Evolutionary conservation across 2,888 invertebrate genomes (phyloP).

Genomic region (Periphyllus acericola): DNA sequence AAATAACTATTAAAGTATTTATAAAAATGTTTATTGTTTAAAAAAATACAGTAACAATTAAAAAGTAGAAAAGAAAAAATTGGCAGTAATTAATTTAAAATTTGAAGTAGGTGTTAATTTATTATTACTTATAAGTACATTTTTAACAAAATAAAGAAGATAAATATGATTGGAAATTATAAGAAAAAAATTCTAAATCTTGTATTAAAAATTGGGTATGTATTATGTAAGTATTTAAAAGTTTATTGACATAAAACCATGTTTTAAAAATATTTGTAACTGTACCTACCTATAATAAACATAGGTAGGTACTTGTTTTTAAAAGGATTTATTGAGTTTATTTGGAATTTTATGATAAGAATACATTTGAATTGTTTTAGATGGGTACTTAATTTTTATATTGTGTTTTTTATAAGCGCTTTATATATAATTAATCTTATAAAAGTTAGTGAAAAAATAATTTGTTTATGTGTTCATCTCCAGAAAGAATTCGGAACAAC

Average conservation of each 20-base stretch:
- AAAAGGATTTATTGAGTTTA: not conserved
- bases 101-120: too few species aligned
- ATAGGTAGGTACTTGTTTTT: not conserved
- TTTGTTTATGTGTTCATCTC: constrained; percentile 18
- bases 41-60: too few species aligned
- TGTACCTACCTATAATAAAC: not conserved
- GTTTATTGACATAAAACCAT: not conserved
- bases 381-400: not conserved
- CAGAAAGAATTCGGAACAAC: constrained; percentile 46
- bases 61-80: too few species aligned
- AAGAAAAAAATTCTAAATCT: not conserved
- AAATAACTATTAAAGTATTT: not conserved
- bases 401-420: not conserved
- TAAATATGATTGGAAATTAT: not conserved
- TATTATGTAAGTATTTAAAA: not conserved
- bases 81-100: too few species aligned
- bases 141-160: not conserved
- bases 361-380: constrained; percentile 5
- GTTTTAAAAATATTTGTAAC: not conserved
- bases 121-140: too few species aligned
- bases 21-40: not conserved
- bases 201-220: not conserved
- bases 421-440: constrained; percentile 29
- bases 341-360: not conserved
- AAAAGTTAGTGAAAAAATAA: constrained; percentile 20